Percentiles rank a stretch among this genome's conserved stretches.
Evolutionary conservation across 2,888 invertebrate species (phyloP).

Genomic region (Cryptus viduatorius): DNA sequence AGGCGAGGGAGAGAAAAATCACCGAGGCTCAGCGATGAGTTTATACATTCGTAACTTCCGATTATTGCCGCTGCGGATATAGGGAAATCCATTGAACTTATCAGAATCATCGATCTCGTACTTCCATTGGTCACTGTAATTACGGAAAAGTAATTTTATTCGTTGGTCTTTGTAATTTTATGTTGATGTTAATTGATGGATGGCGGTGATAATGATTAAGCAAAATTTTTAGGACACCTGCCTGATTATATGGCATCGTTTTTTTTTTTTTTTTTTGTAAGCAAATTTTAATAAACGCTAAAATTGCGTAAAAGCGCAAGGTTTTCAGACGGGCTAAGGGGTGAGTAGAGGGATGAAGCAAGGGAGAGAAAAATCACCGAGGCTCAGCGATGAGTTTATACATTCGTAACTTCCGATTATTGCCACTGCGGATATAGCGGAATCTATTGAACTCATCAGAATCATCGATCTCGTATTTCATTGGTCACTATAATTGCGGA

Average conservation of each 20-base stretch:
- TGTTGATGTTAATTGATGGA: background rate
- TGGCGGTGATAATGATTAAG: background rate
- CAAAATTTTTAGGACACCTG: background rate
- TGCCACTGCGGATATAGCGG: slow-evolving; percentile 64
- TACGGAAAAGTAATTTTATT: background rate
- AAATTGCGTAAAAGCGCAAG: slow-evolving; percentile 85
- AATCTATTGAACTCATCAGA: slow-evolving; percentile 44
- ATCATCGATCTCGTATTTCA: slow-evolving; percentile 25
- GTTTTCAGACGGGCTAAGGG: slow-evolving; percentile 83
- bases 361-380: slow-evolving; percentile 21
- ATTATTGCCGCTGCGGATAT: slow-evolving; percentile 67
- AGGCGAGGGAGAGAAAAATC: slow-evolving; percentile 5
- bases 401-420: slow-evolving; percentile 63
- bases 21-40: slow-evolving; percentile 44
- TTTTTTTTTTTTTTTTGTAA: slow-evolving; percentile 85
- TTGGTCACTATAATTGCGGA: background rate
- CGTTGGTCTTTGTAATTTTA: background rate
- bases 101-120: slow-evolving; percentile 20
- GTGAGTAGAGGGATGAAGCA: background rate
- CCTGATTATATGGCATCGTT: slow-evolving; percentile 83
- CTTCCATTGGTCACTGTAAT: slow-evolving; percentile 11
- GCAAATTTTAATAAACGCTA: slow-evolving; percentile 85
- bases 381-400: slow-evolving; percentile 47
- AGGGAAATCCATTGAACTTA: slow-evolving; percentile 45
- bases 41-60: slow-evolving; percentile 57